phyloP scores from a whole-genome alignment of 2,113 vertebrate species.

The Cebidichthys violaceus region DNA sequence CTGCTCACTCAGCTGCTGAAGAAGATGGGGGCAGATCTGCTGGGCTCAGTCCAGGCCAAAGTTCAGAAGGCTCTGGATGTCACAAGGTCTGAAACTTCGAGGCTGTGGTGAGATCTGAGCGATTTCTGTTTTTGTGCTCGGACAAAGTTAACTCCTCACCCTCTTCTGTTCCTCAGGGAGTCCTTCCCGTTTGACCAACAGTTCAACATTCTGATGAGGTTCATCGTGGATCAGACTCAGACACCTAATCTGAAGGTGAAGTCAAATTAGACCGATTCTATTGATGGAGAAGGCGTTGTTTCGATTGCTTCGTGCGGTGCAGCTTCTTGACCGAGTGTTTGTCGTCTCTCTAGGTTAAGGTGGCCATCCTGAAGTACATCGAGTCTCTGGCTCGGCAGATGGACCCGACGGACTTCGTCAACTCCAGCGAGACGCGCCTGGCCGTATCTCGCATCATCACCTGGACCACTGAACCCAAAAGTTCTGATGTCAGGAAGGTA shows the following conservation, averaged over 20 bases:
- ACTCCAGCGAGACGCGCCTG: constrained; percentile 97
- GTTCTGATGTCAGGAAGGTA: constrained; percentile 99
- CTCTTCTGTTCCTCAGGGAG: constrained; percentile 83
- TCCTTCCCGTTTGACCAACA: constrained; percentile 99
- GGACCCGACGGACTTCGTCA: constrained; percentile 97
- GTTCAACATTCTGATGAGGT: constrained; percentile 99
- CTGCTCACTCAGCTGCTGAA: constrained; percentile 97
- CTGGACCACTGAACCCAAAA: constrained; percentile 99
- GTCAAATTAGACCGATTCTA: constrained; percentile 18
- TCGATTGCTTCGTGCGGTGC: not conserved
- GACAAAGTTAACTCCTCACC: not conserved
- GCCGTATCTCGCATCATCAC: constrained; percentile 99
- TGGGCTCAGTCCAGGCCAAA: constrained; percentile 98
- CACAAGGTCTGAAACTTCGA: constrained; percentile 90
- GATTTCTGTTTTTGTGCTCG: too few relatives aligned
- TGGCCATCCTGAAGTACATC: constrained; percentile 97
- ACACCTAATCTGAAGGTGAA: constrained; percentile 97
- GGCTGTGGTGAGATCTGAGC: too few relatives aligned
- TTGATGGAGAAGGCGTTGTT: not conserved
- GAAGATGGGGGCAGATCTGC: constrained; percentile 98
- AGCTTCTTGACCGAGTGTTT: not conserved
- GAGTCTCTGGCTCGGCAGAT: constrained; percentile 96
- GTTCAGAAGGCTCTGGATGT: constrained; percentile 98
- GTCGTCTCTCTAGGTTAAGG: constrained; percentile 89
- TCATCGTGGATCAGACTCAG: constrained; percentile 99